Evolutionary conservation across 2,888 invertebrate genomes (phyloP), one percentile per base, ranked within the genome.

Genomic region (Caenorhabditis imperialis): DNA sequence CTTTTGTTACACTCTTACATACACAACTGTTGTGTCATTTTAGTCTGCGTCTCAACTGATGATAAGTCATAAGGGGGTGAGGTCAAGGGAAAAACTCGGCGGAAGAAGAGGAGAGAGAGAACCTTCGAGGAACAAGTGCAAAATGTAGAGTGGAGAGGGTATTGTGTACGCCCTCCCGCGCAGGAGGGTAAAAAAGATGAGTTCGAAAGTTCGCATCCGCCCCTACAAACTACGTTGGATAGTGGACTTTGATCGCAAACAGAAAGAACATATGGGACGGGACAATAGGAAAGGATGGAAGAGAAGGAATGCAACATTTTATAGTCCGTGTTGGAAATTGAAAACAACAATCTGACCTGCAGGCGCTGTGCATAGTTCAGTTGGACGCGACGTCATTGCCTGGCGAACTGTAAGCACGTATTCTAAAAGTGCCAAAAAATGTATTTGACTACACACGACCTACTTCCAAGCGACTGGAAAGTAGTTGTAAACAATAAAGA

Each of bases 171-270:
- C n/a, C n/a, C n/a, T 23, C 45, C 45, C 50, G 50, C 50, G 50
- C 48, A 42, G 40, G 27, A 30, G 22, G 14, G 10, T 5, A n/a
- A 18, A 22, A 33, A 14, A 22, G 25, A 44, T 6, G 20, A 65
- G 55, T 30, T 65, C 65, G 42, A 40, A 65, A 65, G 65, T 42
- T 65, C 65, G 40, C 18, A 27, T n/a, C n/a, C n/a, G n/a, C n/a
- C n/a, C 30, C 63, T 63, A 65, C 65, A 65, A 65, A 65, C 40
- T 55, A 65, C 65, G 30, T 33, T 48, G 53, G 50, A 45, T 50
- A 40, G 51, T 60, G 60, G 47, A 48, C 40, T 61, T 38, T 61
- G 50, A 42, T 22, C 42, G 50, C 18, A 40, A 40, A 30, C 48
- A 30, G 50, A 48, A 42, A 27, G 42, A 30, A 8, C 12, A 16